Base-by-base conservation (phyloP, 2,113 vertebrate species). In the Tamias sibiricus region DNA sequence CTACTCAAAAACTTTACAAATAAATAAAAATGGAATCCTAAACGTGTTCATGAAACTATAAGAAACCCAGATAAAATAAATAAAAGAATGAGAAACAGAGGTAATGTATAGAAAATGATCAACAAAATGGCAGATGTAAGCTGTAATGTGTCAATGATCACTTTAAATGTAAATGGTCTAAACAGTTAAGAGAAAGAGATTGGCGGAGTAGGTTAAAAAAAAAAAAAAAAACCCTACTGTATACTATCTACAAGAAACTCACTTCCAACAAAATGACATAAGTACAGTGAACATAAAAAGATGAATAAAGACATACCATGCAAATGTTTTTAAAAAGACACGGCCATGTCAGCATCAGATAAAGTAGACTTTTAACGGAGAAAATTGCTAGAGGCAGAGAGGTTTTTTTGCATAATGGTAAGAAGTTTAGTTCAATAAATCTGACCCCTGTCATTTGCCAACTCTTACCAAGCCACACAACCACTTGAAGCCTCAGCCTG, bases 351-450 rank as follows among this genome's bases (percentile, higher is more conserved):
- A 10, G 17, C 57, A 72, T 40, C 72, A 57, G 85, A 19, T 79
- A 17, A 89, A 79, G 74, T 2, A 9, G 66, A 13, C 59, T 42
- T 42, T 6, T 52, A 32, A 37, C 71, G 66, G 68, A 57, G 37
- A 19, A 26, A 47, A 14, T 24, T 1, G 3, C 37, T 14, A 13
- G 26, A 40, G 32, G 13, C 9, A 12, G 2, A 49, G 16, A 42
- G 35, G 17, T 8, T 1, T 17, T 17, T 1, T 30, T 24, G 11
- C 1, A 1, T 7, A 30, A 17, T 0, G 20, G 14, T 8, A 20
- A 49, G 24, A 74, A 75, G 3, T 2, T 47, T 42, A 26, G 19
- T 3, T 40, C 14, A 44, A 6, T 5, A 26, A 14, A 11, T 19
- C 76, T 44, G 2, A 26, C 37, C 69, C 72, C 42, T 1, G 5